Evolutionary conservation across 2,888 invertebrate species (phyloP).

Genomic region (Zygaena filipendulae): DNA sequence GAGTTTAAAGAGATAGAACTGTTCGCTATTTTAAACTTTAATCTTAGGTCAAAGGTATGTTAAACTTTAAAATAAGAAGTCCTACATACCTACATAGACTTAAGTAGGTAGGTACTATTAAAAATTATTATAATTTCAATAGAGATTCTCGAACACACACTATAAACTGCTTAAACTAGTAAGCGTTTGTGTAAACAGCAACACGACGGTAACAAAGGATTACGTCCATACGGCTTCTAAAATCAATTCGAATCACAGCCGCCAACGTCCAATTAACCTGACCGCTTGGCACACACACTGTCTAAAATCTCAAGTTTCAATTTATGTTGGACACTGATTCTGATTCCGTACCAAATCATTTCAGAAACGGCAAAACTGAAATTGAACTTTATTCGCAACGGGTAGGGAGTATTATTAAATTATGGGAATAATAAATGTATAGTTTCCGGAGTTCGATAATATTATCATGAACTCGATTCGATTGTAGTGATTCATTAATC

Average conservation of each 20-base stretch:
- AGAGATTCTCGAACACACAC: slow-evolving; percentile 21
- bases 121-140: slow-evolving; percentile 18
- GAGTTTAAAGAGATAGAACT: too few relatives aligned
- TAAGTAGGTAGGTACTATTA: too few relatives aligned
- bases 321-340: slow-evolving; percentile 2
- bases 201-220: slow-evolving; percentile 51
- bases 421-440: slow-evolving; percentile 10
- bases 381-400: slow-evolving; percentile 19
- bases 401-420: slow-evolving; percentile 17
- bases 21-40: too few relatives aligned
- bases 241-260: slow-evolving; percentile 52
- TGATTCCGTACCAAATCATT: slow-evolving; percentile 13
- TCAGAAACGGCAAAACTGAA: slow-evolving; percentile 16
- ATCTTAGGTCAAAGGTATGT: too few relatives aligned
- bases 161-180: slow-evolving; percentile 57
- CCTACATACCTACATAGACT: too few relatives aligned
- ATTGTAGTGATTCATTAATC: slow-evolving; percentile 41
- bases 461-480: slow-evolving; percentile 21
- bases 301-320: slow-evolving; percentile 1
- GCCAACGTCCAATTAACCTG: slow-evolving; percentile 20
- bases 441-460: too few relatives aligned
- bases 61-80: too few relatives aligned
- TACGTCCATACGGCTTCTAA: slow-evolving; percentile 48
- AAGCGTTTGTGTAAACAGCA: slow-evolving; percentile 63
- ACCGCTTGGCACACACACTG: slow-evolving; percentile 17